Conservation (phyloP, 2,797 vertebrate species). For the Benthosema pterotum region DNA sequence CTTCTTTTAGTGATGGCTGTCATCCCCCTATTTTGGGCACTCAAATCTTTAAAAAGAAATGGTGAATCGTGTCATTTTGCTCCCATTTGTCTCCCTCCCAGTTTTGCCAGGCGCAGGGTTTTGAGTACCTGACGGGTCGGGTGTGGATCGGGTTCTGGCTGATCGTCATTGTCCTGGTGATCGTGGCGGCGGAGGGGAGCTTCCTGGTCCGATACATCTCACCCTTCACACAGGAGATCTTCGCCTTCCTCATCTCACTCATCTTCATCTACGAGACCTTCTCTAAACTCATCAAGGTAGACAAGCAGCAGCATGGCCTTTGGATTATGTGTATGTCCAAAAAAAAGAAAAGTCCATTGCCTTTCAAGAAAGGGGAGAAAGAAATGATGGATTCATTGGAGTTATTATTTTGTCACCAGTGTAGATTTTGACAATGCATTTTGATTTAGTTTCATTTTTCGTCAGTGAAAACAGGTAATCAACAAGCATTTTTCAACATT, state of each 20-base stretch:
- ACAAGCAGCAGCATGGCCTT: neutral
- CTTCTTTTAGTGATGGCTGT: no score
- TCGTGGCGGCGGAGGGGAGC: conserved; percentile 94
- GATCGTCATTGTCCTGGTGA: conserved; percentile 91
- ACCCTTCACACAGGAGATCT: conserved; percentile 97
- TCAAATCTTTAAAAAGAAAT: no score
- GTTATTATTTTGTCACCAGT: neutral
- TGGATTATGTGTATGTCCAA: neutral
- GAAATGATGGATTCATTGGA: neutral
- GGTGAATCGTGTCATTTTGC: no score
- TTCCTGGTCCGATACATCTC: conserved; percentile 97
- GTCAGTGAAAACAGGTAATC: no score
- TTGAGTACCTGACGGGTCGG: conserved; percentile 94
- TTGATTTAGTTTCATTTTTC: no score
- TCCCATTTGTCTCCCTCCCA: no score
- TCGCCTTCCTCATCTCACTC: conserved; percentile 96
- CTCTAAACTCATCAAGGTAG: conserved; percentile 93
- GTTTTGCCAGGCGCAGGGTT: conserved; percentile 92
- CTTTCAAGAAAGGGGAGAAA: neutral
- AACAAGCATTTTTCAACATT: no score
- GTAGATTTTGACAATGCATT: no score
- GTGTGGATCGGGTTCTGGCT: conserved; percentile 99
- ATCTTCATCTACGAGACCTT: conserved; percentile 99
- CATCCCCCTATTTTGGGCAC: no score
- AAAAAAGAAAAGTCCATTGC: no score